Evolutionary conservation across 2,113 vertebrate species (phyloP).

Genomic region (Synodontis membranacea): DNA sequence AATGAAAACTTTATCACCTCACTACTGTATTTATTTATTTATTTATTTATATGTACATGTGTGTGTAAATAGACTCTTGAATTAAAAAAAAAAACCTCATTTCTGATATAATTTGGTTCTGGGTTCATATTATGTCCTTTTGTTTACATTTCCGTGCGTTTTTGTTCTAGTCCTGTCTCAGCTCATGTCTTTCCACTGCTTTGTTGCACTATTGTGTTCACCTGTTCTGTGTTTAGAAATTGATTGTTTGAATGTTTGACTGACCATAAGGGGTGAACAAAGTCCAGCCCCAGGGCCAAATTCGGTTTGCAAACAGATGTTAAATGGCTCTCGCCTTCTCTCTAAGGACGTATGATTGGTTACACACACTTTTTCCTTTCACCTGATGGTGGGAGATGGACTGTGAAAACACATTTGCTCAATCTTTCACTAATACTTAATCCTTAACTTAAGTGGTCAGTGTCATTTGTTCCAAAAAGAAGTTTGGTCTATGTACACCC

Average conservation of each 20-base stretch:
- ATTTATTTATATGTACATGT: background rate
- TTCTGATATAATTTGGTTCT: too few relatives aligned
- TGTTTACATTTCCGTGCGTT: too few relatives aligned
- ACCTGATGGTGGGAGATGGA: background rate
- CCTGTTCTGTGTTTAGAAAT: background rate
- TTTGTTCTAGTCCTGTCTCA: background rate
- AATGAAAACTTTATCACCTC: background rate
- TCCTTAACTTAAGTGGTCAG: background rate
- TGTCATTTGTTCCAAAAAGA: background rate
- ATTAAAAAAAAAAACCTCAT: background rate
- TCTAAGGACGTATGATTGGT: background rate
- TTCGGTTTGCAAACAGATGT: background rate
- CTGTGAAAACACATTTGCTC: background rate
- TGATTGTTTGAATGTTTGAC: background rate
- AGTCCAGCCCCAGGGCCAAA: too few relatives aligned
- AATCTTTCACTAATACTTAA: background rate
- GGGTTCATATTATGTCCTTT: too few relatives aligned
- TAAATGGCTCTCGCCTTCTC: background rate
- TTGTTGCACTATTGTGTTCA: background rate
- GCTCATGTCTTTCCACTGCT: background rate
- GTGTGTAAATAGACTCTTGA: background rate
- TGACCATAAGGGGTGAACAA: background rate
- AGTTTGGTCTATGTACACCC: background rate
- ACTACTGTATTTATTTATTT: too few relatives aligned
- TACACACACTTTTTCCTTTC: too few relatives aligned